A percentile compares a stretch with the other conserved stretches of the same genome.
phyloP scores from a whole-genome alignment of 64 coral and sea anemone genomes.

The Porites australiensis region DNA sequence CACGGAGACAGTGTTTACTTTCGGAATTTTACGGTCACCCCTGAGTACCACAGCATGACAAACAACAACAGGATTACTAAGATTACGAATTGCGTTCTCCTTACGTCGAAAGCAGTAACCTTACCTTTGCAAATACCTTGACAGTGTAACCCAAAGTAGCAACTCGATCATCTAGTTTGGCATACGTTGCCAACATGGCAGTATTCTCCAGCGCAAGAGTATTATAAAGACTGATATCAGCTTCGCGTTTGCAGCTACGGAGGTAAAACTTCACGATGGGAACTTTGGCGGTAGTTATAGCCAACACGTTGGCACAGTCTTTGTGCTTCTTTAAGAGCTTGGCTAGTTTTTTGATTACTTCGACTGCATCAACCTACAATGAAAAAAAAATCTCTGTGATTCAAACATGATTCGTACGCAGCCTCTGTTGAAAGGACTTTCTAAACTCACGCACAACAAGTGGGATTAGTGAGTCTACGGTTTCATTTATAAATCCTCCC shows the following conservation, averaged over 20 bases:
- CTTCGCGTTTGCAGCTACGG: constrained; percentile 77
- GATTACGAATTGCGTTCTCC: too few species aligned
- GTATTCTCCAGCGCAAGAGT: constrained; percentile 92
- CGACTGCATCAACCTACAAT: constrained; percentile 55
- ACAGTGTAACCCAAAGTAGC: constrained; percentile 82
- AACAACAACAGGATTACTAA: too few species aligned
- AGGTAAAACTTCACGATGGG: constrained; percentile 98
- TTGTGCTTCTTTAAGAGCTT: constrained; percentile 79
- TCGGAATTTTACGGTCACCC: too few species aligned
- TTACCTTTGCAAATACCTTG: constrained; percentile 98
- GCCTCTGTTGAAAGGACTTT: too few species aligned
- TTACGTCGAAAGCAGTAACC: background rate
- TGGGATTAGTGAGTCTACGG: too few species aligned
- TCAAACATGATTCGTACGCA: too few species aligned
- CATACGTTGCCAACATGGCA: constrained; percentile 81
- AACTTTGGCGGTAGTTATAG: constrained; percentile 97
- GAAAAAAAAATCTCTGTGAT: background rate
- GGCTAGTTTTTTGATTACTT: constrained; percentile 57
- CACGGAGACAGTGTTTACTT: too few species aligned
- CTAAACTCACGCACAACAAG: too few species aligned
- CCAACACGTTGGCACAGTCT: constrained; percentile 77
- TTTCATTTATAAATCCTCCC: too few species aligned
- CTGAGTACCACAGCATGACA: too few species aligned
- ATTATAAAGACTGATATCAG: constrained; percentile 97
- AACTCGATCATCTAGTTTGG: constrained; percentile 84